Base-by-base conservation (phyloP, 1,140 invertebrate species). In the Dolichoris vasculosae region DNA sequence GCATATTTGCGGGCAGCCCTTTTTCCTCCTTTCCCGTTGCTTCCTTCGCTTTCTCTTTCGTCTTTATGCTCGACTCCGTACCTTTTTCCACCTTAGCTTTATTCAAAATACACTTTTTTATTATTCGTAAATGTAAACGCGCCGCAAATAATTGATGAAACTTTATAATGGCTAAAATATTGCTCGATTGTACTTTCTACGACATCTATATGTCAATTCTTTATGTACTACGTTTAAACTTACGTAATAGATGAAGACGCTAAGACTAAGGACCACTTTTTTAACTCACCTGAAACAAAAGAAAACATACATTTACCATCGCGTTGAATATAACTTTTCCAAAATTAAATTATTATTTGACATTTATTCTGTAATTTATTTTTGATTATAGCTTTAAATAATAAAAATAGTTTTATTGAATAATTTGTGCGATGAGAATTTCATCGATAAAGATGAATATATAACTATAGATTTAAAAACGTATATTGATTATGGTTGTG, bases 1-100 rank as follows among this genome's bases (percentile, higher is more conserved):
- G 67, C 67, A 69, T 9, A 67, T n/a, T n/a, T 2, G 26, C 67
- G 32, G 35, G 7, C 15, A 38, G 35, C 35, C 32, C 32, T 69
- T 67, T 67, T 82, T 82, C 84, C 84, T 67, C 43, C 40, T 88
- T 76, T 51, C 85, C 83, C 83, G 51, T 59, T 51, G 51, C 82
- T 40, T 38, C 73, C 43, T 32, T 30, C 64, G 40, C 46, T 51
- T 76, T 76, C 46, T 76, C 11, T 48, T 76, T 48, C 11, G 32
- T 13, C 46, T 51, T 75, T 48, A 3, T 75, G 35, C 71, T 30
- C 40, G 71, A 17, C 32, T 75, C 71, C 3, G 69, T 26, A 8
- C 8, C 9, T 30, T 23, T 23, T 73, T 38, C 38, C 69, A 32
- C 30, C 55, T 67, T 17, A 3, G 40, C n/a, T 1, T 20, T 20